Base-by-base conservation (phyloP, 2,113 vertebrate genomes). In the Gambusia holbrooki region DNA sequence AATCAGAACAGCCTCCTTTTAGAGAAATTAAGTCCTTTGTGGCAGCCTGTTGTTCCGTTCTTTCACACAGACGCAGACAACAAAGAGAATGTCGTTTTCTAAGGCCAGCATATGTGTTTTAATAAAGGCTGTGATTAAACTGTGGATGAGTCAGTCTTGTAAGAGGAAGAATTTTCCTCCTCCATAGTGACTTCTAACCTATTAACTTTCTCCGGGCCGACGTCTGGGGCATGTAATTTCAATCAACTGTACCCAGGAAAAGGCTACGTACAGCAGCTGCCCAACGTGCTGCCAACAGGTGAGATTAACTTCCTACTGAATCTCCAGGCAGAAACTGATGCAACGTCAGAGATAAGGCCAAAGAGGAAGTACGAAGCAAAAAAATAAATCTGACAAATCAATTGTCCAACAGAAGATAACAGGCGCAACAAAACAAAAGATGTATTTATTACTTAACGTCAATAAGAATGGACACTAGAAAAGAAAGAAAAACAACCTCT, bases 1-100 rank as follows among this genome's bases (percentile, higher is more conserved):
- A 77, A 29, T 71, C 81, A 73, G 78, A 84, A 86, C 72, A 84
- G 73, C 80, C 75, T 90, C 84, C 85, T 87, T 92, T 93, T 93
- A 83, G 74, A 84, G 84, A 89, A 89, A 89, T 87, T 72, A 86
- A 58, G 71, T 90, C 66, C 73, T 90, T 85, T 87, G 77, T 84
- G 73, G 40, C 19, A 25, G 76, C 42, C 27, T 73, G 70, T 76
- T 71, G 29, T 84, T 90, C 54, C 48, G 27, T 74, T 84, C 48
- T 69, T 74, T 85, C 62, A 62, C 15, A 28, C 48, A 73, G 51
- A 37, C 35, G 58, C 75, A 60, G 75, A 83, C 35, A 33, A 77
- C 14, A 65, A 79, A 70, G 66, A 71, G 42, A 74, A 68, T 66
- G 54, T 29, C 3, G 14, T 64, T 19, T 70, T 64, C 42, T 63